A percentile compares a stretch with the other conserved stretches of the same genome.
Conservation (phyloP, 1,140 invertebrate species). For the Musca vetustissima region DNA sequence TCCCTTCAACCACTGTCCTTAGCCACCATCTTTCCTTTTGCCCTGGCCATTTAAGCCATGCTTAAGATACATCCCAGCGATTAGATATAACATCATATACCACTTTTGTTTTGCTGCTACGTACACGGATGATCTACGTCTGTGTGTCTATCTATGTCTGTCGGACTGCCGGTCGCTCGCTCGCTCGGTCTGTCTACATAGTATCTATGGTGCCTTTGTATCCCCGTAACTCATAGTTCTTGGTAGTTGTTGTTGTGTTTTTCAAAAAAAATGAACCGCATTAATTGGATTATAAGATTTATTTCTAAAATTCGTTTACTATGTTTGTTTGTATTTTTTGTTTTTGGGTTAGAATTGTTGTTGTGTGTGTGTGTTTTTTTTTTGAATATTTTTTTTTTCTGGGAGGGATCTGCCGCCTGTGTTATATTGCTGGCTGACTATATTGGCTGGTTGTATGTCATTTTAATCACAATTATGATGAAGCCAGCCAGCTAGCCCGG, state of each 20-base stretch:
- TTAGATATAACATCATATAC: slow-evolving; percentile 10
- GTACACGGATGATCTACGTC: no score
- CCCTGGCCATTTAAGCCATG: background rate
- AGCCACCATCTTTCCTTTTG: no score
- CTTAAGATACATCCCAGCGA: slow-evolving; percentile 16
- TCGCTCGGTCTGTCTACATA: no score
- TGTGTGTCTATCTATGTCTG: no score
- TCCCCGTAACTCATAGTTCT: background rate
- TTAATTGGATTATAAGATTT: slow-evolving; percentile 24
- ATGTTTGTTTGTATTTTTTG: background rate
- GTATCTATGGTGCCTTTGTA: no score
- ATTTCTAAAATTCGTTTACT: slow-evolving; percentile 19
- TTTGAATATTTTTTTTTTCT: background rate
- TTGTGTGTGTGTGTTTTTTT: background rate
- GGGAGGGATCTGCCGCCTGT: no score
- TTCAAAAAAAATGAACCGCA: slow-evolving; percentile 10
- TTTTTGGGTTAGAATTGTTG: slow-evolving; percentile 10
- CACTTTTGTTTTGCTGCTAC: no score
- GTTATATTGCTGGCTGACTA: background rate
- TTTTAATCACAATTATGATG: no score
- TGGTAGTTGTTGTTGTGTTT: background rate
- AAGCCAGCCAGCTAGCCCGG: no score
- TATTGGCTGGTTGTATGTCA: background rate
- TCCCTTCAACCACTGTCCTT: no score
- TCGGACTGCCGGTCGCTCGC: no score